Base-by-base conservation (phyloP, 1,140 invertebrate species). In the Aleiodes sp. region DNA sequence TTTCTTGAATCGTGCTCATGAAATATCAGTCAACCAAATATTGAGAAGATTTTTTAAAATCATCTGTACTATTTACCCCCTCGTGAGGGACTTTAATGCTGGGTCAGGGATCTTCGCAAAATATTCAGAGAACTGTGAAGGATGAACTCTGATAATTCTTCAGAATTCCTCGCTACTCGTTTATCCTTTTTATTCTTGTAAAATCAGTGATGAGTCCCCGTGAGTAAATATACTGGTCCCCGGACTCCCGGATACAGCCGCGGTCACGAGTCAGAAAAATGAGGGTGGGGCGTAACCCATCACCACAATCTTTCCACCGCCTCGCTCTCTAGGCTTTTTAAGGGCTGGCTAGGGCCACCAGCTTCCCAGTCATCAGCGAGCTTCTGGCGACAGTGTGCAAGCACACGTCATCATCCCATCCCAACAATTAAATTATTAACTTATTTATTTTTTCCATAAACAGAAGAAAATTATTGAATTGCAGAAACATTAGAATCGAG, bases 281-380 rank as follows among this genome's bases (percentile, higher is more conserved):
- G 28, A 59, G 56, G 56, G 56, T 59, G 56, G 56, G 56, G 56
- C 29, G 29, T 29, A 31, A 56, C 46, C 7, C 46, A 59, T 59
- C 28, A 59, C 28, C 12, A 59, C 28, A 59, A 59, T 59, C 24
- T 59, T 26, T 59, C 26, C 6, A 52, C 10, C 31, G 60, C 60
- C 35, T 39, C 60, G 21, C 60, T 37, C n/a, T n/a, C 62, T 64
- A 64, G 39, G 62, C 62, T 65, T 65, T 64, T 65, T 65, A 65
- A 65, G 64, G 64, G 21, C 64, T 65, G 37, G 43, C 64, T 65
- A 65, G 64, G 64, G 43, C 21, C 46, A 52, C 64, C 29, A 52
- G 29, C 16, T 26, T 29, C 33, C 29, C 64, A 65, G 64, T 65
- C 19, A 56, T 46, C 64, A 56, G 33, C 41, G 41, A 65, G 43